Conservation (phyloP, 2,113 vertebrate genomes). For the Tretioscincus oriximinensis region DNA sequence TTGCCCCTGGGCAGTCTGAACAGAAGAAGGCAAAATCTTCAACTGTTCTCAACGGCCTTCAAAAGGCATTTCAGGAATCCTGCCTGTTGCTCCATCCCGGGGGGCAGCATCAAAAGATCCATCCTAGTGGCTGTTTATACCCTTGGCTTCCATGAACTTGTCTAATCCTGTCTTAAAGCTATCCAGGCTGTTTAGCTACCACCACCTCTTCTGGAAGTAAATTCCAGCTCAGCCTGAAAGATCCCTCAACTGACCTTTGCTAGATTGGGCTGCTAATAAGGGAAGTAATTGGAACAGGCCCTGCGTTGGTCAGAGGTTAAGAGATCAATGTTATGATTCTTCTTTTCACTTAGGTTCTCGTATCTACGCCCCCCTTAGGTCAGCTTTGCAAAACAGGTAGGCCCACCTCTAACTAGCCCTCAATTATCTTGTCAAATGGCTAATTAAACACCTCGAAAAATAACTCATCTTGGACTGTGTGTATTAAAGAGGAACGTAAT, state of each 20-base stretch:
- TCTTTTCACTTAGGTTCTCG: background rate
- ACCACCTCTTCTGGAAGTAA: background rate
- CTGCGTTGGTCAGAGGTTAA: conserved; percentile 73
- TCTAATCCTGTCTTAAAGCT: background rate
- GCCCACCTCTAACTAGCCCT: conserved; percentile 74
- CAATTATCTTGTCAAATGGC: conserved; percentile 79
- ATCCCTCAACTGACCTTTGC: background rate
- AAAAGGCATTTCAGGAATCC: too few species aligned
- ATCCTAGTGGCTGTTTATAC: too few species aligned
- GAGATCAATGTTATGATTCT: conserved; percentile 61
- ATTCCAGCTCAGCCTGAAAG: background rate
- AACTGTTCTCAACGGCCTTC: too few species aligned
- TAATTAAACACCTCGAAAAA: conserved; percentile 78
- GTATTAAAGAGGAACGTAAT: conserved; percentile 77
- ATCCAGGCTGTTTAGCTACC: background rate
- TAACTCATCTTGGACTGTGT: conserved; percentile 68
- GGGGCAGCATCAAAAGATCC: too few species aligned
- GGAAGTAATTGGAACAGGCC: conserved; percentile 71
- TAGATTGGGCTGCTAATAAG: conserved; percentile 70
- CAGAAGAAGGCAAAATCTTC: too few species aligned
- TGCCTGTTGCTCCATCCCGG: too few species aligned
- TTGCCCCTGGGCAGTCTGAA: too few species aligned
- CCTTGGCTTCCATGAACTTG: background rate
- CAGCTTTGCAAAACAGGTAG: conserved; percentile 68
- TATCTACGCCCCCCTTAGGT: background rate